phyloP scores from a whole-genome alignment of 1,140 invertebrate genomes.

The Lethocerus indicus region DNA sequence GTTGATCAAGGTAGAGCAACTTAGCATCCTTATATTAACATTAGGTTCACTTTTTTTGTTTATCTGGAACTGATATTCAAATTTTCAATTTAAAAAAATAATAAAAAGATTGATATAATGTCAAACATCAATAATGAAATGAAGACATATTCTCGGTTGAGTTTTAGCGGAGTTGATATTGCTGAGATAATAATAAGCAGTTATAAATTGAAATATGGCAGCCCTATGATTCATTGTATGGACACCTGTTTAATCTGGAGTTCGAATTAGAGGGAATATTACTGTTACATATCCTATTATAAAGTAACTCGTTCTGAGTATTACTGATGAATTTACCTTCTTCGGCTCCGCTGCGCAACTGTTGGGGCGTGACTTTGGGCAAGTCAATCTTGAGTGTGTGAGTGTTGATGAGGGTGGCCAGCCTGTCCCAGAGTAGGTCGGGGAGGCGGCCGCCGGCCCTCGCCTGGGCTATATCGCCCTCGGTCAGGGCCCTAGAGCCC shows the following conservation, averaged over 20 bases:
- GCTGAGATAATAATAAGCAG: neutral
- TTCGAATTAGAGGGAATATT: neutral
- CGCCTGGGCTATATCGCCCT: conserved; percentile 44
- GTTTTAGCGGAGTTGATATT: neutral
- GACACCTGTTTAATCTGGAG: neutral
- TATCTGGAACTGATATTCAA: no score
- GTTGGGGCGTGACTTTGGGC: conserved; percentile 46
- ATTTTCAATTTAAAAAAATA: no score
- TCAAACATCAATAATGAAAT: no score
- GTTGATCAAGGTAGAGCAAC: no score
- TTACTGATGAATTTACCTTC: conserved; percentile 37
- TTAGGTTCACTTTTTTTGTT: no score
- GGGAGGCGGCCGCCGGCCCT: conserved; percentile 42
- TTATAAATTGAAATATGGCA: neutral
- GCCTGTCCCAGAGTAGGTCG: conserved; percentile 46
- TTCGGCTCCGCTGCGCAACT: conserved; percentile 47
- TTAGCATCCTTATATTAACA: no score
- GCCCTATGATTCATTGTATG: neutral
- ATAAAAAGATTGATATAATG: no score
- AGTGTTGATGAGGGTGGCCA: conserved; percentile 49
- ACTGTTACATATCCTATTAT: neutral
- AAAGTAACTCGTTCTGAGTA: neutral
- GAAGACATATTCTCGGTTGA: neutral
- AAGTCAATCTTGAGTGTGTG: conserved; percentile 56
- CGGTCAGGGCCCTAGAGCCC: conserved; percentile 27